Evolutionary conservation across 2,797 vertebrate genomes (phyloP), one percentile per base, ranked within the genome.

Genomic region (Austrolebias charrua): DNA sequence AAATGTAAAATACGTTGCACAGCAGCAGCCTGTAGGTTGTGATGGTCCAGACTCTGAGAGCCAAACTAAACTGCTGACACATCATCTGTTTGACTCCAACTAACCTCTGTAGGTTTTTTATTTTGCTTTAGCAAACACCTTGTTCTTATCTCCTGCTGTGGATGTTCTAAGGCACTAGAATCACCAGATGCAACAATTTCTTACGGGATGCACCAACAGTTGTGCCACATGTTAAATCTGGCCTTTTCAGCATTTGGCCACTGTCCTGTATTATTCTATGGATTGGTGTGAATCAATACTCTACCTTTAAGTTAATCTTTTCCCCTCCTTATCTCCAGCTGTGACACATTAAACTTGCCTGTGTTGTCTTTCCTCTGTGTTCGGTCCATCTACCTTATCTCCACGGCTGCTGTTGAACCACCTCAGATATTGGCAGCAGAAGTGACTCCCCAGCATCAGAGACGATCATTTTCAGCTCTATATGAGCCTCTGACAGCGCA

Each of bases 301-400:
- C 18, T 43, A 64, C 51, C 43, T 75, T 58, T 65, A 35, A 14
- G 49, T 55, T 20, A 24, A 78, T 63, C 53, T 60, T 52, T 47
- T 46, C 35, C 60, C 45, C 28, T 67, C 59, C 52, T 76, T 63
- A 56, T 81, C 67, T 78, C 38, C 49, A 79, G 24, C 54, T 29
- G 15, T 15, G 45, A 28, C 55, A 75, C 73, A n/a, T 75, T 71
- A 76, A 82, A 76, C 75, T 55, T 61, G 31, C 45, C 66, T 71
- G 58, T 60, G 63, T 63, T 56, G 76, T 71, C 2, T 18, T 66
- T 55, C 49, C 51, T 53, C 75, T 55, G 55, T 45, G 57, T 71
- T 81, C 74, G 70, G 66, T 82, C 67, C 78, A 48, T 82, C 83
- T 79, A 56, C 29, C 70, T 87, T 86, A 89, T 88, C 84, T 85